These are phyloP conservation scores for Taeniopygia guttata DNA, from an alignment of 2,797 vertebrate genomes.

Conservation along the genomic window DNA sequence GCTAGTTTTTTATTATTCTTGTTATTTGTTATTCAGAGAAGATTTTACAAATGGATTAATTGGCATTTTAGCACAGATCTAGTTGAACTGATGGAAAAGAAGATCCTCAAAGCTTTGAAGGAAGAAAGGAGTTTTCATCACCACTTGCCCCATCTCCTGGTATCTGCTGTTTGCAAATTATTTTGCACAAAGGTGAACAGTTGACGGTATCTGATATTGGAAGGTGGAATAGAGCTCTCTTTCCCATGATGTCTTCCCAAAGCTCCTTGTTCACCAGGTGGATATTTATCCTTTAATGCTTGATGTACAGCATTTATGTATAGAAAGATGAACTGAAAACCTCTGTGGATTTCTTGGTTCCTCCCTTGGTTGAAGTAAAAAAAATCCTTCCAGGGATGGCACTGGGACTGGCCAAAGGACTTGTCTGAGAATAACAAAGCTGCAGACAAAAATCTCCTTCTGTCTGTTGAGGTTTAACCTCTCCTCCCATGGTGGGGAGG, in stretches of 20 bases:
- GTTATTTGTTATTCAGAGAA: not conserved
- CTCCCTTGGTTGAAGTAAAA: not conserved
- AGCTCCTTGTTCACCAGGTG: not conserved
- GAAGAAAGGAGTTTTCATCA: not conserved
- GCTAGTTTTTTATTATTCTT: not conserved
- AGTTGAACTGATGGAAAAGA: not conserved
- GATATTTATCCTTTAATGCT: not conserved
- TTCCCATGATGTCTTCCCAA: not conserved
- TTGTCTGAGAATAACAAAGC: not conserved
- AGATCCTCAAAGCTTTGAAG: not conserved
- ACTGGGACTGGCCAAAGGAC: not conserved
- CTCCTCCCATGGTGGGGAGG: not conserved
- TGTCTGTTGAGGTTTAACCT: not conserved
- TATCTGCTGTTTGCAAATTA: not conserved
- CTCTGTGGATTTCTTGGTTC: not conserved
- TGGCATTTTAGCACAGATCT: not conserved
- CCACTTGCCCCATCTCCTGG: rapidly evolving
- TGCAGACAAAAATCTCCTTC: not conserved
- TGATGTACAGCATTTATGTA: not conserved
- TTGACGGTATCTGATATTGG: not conserved
- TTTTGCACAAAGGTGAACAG: not conserved
- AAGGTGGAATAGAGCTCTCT: not conserved
- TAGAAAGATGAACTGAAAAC: not conserved
- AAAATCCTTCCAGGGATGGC: not conserved
- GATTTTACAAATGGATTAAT: not conserved